These are phyloP conservation scores for Vulpes lagopus DNA, from an alignment of 2,113 vertebrate species.

Conservation along the genomic window DNA sequence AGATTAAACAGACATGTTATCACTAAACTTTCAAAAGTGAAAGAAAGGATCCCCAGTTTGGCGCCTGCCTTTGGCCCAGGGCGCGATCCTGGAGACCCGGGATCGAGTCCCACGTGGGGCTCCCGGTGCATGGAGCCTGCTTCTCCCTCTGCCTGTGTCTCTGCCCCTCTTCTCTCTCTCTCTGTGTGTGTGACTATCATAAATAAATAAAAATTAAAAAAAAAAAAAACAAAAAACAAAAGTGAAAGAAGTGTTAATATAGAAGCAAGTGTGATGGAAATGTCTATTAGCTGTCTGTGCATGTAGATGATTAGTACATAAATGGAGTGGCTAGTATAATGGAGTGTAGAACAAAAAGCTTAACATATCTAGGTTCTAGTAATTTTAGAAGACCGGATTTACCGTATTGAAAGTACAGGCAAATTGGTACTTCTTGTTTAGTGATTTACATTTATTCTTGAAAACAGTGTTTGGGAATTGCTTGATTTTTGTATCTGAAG, in stretches of 20 bases:
- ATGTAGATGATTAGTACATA: neutral
- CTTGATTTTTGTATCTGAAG: constrained; percentile 56
- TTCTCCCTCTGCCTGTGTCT: no score
- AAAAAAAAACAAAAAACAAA: neutral
- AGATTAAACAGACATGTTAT: neutral
- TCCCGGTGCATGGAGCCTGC: no score
- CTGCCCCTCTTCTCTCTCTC: no score
- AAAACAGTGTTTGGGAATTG: constrained; percentile 1
- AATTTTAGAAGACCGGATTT: neutral
- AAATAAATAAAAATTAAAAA: no score
- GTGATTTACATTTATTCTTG: constrained; percentile 1
- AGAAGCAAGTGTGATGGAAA: neutral
- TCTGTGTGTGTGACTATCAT: no score
- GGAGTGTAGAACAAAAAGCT: neutral
- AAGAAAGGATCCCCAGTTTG: neutral
- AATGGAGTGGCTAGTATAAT: neutral
- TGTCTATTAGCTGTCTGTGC: neutral
- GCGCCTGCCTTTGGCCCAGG: no score
- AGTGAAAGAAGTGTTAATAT: neutral
- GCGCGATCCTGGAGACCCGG: no score
- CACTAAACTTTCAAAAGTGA: constrained; percentile 32
- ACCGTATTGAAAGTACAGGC: neutral
- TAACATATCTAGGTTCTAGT: neutral
- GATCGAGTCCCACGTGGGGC: no score
- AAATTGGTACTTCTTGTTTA: neutral